Evolutionary conservation across 2,888 invertebrate genomes (phyloP).

Genomic region (Sicus ferrugineus): DNA sequence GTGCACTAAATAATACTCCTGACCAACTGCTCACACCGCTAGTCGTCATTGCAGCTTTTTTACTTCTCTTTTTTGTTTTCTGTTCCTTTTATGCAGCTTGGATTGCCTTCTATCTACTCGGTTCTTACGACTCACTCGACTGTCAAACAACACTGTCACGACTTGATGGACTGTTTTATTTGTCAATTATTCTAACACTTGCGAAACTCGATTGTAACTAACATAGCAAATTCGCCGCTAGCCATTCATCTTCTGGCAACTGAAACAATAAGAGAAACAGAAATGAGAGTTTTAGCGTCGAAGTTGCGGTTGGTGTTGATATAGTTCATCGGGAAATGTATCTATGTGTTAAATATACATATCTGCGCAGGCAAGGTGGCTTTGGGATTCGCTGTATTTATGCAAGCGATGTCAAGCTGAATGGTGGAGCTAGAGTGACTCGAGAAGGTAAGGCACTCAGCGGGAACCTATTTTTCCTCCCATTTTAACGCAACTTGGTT

Average conservation of each 20-base stretch:
- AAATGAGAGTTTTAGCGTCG: slow-evolving; percentile 32
- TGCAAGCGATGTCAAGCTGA: too few relatives aligned
- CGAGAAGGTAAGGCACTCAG: not conserved
- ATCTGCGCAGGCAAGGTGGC: not conserved
- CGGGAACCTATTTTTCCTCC: too few relatives aligned
- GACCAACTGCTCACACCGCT: too few relatives aligned
- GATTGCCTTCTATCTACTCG: slow-evolving; percentile 26
- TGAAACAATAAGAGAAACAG: slow-evolving; percentile 65
- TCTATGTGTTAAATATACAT: slow-evolving; percentile 3
- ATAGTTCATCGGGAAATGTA: not conserved
- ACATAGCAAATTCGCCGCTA: slow-evolving; percentile 86
- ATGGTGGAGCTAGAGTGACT: not conserved
- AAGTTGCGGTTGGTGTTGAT: slow-evolving; percentile 28
- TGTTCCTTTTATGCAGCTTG: slow-evolving; percentile 21
- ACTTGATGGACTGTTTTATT: not conserved
- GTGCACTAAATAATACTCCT: too few relatives aligned
- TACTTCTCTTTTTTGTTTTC: slow-evolving; percentile 33
- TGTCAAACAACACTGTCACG: too few relatives aligned
- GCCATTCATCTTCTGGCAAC: slow-evolving; percentile 90
- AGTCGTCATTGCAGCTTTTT: too few relatives aligned
- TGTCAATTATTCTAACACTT: slow-evolving; percentile 21
- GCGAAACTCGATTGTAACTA: slow-evolving; percentile 64
- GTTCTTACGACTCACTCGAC: slow-evolving; percentile 6
- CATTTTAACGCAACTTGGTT: too few relatives aligned
- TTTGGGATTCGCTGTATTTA: not conserved